These are phyloP conservation scores for Ursus arctos DNA, from an alignment of 2,113 vertebrate species.

Conservation along the genomic window DNA sequence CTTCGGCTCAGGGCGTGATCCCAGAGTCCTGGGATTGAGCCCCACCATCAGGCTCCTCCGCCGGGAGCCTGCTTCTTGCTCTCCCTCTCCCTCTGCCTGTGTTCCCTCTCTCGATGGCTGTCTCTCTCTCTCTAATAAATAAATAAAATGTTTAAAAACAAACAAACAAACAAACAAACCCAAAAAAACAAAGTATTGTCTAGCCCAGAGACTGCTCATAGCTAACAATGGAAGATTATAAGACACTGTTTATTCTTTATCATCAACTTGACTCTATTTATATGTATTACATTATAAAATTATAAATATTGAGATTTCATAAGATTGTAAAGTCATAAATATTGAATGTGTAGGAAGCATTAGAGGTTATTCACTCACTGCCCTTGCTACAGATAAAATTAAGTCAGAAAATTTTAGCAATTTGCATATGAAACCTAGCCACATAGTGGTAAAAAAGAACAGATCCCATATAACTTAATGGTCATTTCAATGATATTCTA, in stretches of 20 bases:
- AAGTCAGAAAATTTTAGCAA: not conserved
- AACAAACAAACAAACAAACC: too few species aligned
- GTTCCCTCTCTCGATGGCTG: too few species aligned
- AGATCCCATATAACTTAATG: not conserved
- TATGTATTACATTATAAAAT: not conserved
- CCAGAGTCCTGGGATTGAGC: too few species aligned
- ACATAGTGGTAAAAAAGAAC: not conserved
- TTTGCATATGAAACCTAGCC: not conserved
- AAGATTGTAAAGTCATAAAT: not conserved
- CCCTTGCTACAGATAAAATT: not conserved
- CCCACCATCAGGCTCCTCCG: too few species aligned
- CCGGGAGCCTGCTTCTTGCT: too few species aligned
- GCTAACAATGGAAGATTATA: not conserved
- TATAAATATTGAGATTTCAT: not conserved
- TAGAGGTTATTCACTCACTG: not conserved
- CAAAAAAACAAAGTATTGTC: not conserved
- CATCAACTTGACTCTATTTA: not conserved
- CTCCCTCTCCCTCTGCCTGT: too few species aligned
- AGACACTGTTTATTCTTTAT: conserved; percentile 16
- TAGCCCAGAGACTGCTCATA: not conserved
- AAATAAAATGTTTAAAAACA: too few species aligned
- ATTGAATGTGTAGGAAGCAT: not conserved
- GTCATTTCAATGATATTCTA: not conserved
- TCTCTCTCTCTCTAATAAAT: too few species aligned
- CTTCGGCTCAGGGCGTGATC: too few species aligned